phyloP scores from a whole-genome alignment of 2,888 invertebrate genomes.

The Acholoe squamosa region DNA sequence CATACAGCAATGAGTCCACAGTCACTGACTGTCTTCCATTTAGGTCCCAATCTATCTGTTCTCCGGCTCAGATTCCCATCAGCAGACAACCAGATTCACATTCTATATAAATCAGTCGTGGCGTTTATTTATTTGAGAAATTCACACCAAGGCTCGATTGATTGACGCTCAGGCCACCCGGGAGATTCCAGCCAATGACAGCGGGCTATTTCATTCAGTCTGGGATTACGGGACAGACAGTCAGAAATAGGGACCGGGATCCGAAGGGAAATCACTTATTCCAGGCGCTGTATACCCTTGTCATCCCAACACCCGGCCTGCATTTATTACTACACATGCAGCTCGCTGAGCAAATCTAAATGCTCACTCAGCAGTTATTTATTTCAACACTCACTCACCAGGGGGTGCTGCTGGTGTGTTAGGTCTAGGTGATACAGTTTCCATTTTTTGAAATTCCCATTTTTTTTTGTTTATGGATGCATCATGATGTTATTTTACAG shows the following conservation, averaged over 20 bases:
- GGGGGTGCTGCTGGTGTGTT: too few relatives aligned
- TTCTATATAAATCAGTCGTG: neutral
- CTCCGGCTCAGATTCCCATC: neutral
- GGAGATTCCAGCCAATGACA: conserved; percentile 28
- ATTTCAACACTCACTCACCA: too few relatives aligned
- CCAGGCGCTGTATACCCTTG: neutral
- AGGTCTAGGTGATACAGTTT: too few relatives aligned
- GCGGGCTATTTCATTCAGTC: conserved; percentile 7
- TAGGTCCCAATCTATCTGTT: too few relatives aligned
- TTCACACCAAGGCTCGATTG: neutral
- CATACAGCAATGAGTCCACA: too few relatives aligned
- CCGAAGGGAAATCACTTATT: conserved; percentile 27
- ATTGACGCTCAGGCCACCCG: neutral
- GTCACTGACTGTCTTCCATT: too few relatives aligned
- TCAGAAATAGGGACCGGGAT: neutral
- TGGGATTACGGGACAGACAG: conserved; percentile 5
- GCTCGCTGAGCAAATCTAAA: neutral
- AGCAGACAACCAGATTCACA: neutral
- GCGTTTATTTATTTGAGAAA: neutral
- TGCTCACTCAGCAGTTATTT: too few relatives aligned
- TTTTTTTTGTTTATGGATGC: too few relatives aligned
- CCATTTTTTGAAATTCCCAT: too few relatives aligned
- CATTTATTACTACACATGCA: neutral
- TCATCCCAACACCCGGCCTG: neutral
- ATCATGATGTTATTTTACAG: too few relatives aligned